Conservation (phyloP, 1,140 invertebrate genomes). For the Pteromalus puparum region DNA sequence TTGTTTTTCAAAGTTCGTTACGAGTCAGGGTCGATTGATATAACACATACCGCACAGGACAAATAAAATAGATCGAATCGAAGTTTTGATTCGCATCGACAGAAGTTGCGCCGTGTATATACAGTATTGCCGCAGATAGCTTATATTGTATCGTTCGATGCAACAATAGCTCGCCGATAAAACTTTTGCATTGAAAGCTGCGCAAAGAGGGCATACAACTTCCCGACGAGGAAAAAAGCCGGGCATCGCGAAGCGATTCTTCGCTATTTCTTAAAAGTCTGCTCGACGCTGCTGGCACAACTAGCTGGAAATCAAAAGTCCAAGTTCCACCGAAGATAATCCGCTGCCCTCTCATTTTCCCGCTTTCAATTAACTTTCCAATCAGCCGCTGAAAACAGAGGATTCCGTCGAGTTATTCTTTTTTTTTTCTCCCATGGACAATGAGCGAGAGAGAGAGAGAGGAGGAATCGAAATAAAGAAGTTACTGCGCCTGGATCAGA, state of each 20-base stretch:
- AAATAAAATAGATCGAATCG: no score
- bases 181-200: neutral
- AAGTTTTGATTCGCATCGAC: neutral
- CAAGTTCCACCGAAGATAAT: slow-evolving; percentile 21
- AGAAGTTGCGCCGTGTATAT: neutral
- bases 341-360: slow-evolving; percentile 19
- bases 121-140: neutral
- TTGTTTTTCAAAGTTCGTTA: neutral
- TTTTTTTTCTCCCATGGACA: neutral
- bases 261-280: neutral
- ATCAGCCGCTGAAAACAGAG: slow-evolving; percentile 17
- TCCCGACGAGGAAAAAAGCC: neutral
- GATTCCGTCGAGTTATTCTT: slow-evolving; percentile 4
- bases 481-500: neutral
- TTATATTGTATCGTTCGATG: neutral
- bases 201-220: slow-evolving; percentile 4
- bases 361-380: slow-evolving; percentile 36
- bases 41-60: neutral
- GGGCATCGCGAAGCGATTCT: no score
- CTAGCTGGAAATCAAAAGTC: slow-evolving; percentile 18
- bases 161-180: slow-evolving; percentile 19
- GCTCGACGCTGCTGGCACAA: neutral
- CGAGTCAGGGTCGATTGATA: neutral
- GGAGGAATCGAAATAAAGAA: neutral
- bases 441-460: neutral